Base-by-base conservation (phyloP, 2,888 invertebrate species). In the Sarcophaga variegata region DNA sequence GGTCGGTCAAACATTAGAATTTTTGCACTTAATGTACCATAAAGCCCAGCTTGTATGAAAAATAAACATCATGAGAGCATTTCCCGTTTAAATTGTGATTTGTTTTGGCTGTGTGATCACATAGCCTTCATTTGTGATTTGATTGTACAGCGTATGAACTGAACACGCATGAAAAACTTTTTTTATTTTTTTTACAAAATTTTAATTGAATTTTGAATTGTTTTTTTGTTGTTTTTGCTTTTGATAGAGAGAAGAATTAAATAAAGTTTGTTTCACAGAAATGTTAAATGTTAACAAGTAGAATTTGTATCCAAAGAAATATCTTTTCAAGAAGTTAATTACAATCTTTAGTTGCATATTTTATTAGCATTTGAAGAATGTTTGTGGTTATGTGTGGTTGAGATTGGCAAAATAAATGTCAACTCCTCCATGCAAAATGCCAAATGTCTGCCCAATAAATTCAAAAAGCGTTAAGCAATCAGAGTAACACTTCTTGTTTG, bases 101-200 rank as follows among this genome's bases (percentile, higher is more conserved):
- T 60, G 59, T 59, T 14, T 59, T 37, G 37, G 37, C 17, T 63
- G 54, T 67, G 76, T 66, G 66, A 59, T 59, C n/a, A 59, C 5
- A 72, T 12, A 69, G 47, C n/a, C 77, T 37, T 37, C 37, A 37
- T 37, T 37, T 37, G 37, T 37, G 37, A 8, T 37, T 37, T 80
- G 66, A 80, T 66, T 80, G 64, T 76, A 60, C 4, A 66, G 37
- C 37, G 8, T 8, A 37, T 37, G 37, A 37, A 37, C 6, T 37
- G 20, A 84, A 70, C 75, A 84, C 84, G 84, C 84, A 84, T 84
- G 80, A 80, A 75, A 59, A 59, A 47, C 17, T 80, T 75, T 70
- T 63, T 71, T 71, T 49, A 59, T 14, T 77, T 37, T 37, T 37
- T 37, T 5, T 27, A 27, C 27, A 37, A 37, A 37, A 10, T 37